phyloP scores from a whole-genome alignment of 1,140 invertebrate genomes.

The Bombus picipes region DNA sequence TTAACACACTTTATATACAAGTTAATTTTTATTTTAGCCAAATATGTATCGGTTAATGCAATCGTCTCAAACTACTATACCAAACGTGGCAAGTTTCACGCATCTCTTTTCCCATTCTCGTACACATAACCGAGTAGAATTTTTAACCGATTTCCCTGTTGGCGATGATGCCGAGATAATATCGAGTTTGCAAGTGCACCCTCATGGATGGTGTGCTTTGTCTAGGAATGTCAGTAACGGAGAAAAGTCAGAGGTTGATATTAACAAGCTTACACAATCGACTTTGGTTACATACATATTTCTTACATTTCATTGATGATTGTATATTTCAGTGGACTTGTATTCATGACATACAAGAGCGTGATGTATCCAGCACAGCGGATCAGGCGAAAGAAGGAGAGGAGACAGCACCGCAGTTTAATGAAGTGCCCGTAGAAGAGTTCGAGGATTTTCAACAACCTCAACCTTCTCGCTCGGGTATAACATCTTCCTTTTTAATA shows the following conservation, averaged over 20 bases:
- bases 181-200: slow-evolving; percentile 95
- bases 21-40: slow-evolving; percentile 85
- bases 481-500: slow-evolving; percentile 74
- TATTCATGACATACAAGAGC: slow-evolving; percentile 94
- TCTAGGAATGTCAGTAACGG: slow-evolving; percentile 93
- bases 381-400: slow-evolving; percentile 79
- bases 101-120: slow-evolving; percentile 90
- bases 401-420: slow-evolving; percentile 67
- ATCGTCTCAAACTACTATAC: slow-evolving; percentile 90
- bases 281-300: neutral
- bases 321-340: slow-evolving; percentile 90
- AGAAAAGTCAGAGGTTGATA: slow-evolving; percentile 90
- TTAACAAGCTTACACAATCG: neutral
- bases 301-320: neutral
- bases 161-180: slow-evolving; percentile 95
- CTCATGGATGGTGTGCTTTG: slow-evolving; percentile 94
- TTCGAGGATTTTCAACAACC: slow-evolving; percentile 70
- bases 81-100: slow-evolving; percentile 89
- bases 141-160: slow-evolving; percentile 94
- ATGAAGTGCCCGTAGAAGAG: slow-evolving; percentile 74
- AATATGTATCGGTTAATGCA: slow-evolving; percentile 96
- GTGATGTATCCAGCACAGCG: slow-evolving; percentile 73
- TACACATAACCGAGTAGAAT: slow-evolving; percentile 92
- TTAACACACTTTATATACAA: neutral
- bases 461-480: slow-evolving; percentile 71